These are phyloP conservation scores for Zosterops pallidus DNA, from an alignment of 2,113 vertebrate genomes.

Conservation along the genomic window DNA sequence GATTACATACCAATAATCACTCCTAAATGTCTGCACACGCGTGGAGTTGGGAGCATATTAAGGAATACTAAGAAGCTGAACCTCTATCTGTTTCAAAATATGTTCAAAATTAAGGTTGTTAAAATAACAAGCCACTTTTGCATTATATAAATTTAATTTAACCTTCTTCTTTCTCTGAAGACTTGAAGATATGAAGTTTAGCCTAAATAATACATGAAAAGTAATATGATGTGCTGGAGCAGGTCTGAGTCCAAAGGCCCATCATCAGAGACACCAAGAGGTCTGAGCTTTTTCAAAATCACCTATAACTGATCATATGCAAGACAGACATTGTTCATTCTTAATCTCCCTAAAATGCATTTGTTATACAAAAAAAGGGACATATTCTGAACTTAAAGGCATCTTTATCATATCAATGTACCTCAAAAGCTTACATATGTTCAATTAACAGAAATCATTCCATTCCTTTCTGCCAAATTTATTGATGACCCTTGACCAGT, in stretches of 20 bases:
- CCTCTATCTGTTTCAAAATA: background rate
- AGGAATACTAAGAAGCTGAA: background rate
- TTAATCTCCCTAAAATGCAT: background rate
- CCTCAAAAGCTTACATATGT: background rate
- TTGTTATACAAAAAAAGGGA: background rate
- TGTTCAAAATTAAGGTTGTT: background rate
- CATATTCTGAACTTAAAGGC: background rate
- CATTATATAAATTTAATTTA: background rate
- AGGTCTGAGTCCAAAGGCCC: background rate
- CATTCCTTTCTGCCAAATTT: background rate
- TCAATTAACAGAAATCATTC: background rate
- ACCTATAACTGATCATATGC: background rate
- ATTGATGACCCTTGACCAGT: constrained; percentile 54
- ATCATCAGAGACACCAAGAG: background rate
- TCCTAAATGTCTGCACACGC: background rate
- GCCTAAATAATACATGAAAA: background rate
- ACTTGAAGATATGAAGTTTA: background rate
- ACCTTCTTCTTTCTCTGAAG: background rate
- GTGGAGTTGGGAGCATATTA: background rate
- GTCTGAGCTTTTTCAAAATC: background rate
- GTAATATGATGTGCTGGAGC: background rate
- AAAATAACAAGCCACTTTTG: background rate
- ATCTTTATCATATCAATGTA: background rate
- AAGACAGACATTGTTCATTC: background rate
- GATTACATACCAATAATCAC: background rate